These are phyloP conservation scores for Drosophila ficusphila DNA, from an alignment of 1,140 invertebrate genomes.

Conservation along the genomic window DNA sequence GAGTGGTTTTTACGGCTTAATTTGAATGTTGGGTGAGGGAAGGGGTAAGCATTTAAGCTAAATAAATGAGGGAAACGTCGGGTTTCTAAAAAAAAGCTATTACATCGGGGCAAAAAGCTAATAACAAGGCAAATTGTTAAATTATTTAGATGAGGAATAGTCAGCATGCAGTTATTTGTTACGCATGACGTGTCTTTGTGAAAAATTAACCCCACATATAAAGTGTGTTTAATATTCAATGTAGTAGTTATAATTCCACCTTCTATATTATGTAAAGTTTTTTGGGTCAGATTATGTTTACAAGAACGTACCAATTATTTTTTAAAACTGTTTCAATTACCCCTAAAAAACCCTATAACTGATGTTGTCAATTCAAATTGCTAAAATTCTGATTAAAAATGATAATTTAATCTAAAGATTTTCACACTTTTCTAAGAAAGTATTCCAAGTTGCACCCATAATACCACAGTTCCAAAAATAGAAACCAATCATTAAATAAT, in stretches of 20 bases:
- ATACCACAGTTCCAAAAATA: not conserved
- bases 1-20: not conserved
- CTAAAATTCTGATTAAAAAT: too few relatives aligned
- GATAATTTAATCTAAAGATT: too few relatives aligned
- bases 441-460: too few relatives aligned
- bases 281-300: too few relatives aligned
- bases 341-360: too few relatives aligned
- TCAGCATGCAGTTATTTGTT: not conserved
- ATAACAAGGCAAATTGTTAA: too few relatives aligned
- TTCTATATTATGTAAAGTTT: too few relatives aligned
- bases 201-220: not conserved
- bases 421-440: too few relatives aligned
- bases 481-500: not conserved
- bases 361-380: too few relatives aligned
- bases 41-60: not conserved
- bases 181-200: not conserved
- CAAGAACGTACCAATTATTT: too few relatives aligned
- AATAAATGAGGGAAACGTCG: not conserved
- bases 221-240: not conserved
- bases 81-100: not conserved
- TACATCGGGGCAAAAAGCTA: not conserved
- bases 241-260: too few relatives aligned
- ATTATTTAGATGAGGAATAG: not conserved
- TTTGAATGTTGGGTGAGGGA: conserved; percentile 9
- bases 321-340: too few relatives aligned